These are phyloP conservation scores for Condylostylus longicornis DNA, from an alignment of 1,140 invertebrate species.

Conservation along the genomic window DNA sequence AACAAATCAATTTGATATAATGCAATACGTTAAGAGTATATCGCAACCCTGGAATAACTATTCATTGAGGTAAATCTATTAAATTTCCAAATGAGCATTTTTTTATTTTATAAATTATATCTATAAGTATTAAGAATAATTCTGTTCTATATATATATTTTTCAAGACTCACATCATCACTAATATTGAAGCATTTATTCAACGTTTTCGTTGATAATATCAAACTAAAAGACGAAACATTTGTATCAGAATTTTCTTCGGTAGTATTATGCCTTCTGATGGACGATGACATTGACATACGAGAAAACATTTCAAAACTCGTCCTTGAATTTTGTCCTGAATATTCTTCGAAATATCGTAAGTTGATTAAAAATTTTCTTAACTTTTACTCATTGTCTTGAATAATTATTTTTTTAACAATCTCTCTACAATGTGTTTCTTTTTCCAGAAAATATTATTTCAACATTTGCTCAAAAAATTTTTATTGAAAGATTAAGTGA, in stretches of 20 bases:
- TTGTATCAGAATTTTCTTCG: constrained; percentile 12
- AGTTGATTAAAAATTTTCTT: background rate
- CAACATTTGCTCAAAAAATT: constrained; percentile 10
- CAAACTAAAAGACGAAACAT: constrained; percentile 4
- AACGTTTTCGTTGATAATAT: constrained; percentile 7
- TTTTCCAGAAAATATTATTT: constrained; percentile 8
- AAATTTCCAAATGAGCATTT: constrained; percentile 6
- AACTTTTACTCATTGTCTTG: background rate
- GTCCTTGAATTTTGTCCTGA: constrained; percentile 7
- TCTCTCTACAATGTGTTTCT: background rate
- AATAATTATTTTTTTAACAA: background rate
- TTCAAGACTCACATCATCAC: constrained; percentile 9
- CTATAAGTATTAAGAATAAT: background rate
- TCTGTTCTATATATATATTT: constrained; percentile 3
- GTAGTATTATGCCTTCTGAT: constrained; percentile 19
- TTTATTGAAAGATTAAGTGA: constrained; percentile 9
- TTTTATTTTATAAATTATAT: background rate
- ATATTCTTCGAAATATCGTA: background rate
- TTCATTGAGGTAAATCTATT: no score
- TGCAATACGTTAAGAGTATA: constrained; percentile 11
- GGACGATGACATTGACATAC: constrained; percentile 21
- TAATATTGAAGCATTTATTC: constrained; percentile 4
- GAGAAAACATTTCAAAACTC: constrained; percentile 14
- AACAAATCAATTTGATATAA: constrained; percentile 3
- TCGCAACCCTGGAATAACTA: constrained; percentile 6